These are phyloP conservation scores for Columbina picui DNA, from an alignment of 2,113 vertebrate genomes.

Conservation along the genomic window DNA sequence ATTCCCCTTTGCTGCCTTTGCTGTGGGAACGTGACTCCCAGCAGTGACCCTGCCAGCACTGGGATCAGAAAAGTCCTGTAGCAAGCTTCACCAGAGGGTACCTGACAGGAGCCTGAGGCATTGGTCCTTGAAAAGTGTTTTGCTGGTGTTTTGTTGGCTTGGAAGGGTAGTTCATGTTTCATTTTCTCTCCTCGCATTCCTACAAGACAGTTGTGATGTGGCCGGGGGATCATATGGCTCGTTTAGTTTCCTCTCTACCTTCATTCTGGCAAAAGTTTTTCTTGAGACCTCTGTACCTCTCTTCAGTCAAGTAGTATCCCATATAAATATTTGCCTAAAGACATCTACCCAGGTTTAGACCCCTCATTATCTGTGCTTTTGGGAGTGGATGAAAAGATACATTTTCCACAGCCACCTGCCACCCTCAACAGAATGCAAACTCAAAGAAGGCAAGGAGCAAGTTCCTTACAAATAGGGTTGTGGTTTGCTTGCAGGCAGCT, in stretches of 20 bases:
- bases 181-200: neutral
- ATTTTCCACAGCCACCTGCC: neutral
- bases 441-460: neutral
- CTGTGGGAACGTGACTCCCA: accelerated
- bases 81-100: neutral
- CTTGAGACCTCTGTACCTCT: neutral
- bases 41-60: neutral
- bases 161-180: accelerated
- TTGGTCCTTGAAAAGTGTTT: neutral
- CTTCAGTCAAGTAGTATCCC: neutral
- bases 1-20: neutral
- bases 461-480: neutral
- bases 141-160: neutral
- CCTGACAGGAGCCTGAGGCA: neutral
- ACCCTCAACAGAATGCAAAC: neutral
- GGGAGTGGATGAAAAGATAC: neutral
- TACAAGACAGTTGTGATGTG: neutral
- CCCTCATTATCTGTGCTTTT: neutral
- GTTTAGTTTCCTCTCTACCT: neutral
- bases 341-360: neutral
- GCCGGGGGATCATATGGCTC: neutral
- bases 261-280: neutral
- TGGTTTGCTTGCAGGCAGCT: neutral
- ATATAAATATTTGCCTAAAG: neutral
- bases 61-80: neutral